phyloP scores from a whole-genome alignment of 2,888 invertebrate species.

The Sicus ferrugineus region DNA sequence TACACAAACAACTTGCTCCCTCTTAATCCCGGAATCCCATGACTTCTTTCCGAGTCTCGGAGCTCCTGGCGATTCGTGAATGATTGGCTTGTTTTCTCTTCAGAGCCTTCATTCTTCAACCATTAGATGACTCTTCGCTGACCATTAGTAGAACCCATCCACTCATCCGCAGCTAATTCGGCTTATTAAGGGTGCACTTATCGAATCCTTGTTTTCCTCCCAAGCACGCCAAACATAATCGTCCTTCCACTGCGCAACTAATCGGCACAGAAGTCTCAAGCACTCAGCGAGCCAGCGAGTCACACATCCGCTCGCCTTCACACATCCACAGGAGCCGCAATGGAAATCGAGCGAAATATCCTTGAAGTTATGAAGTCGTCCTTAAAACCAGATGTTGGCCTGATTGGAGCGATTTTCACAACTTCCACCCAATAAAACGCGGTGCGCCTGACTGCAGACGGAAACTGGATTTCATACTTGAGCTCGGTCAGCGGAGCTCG shows the following conservation, averaged over 20 bases:
- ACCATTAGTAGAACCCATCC: no score
- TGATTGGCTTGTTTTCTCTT: neutral
- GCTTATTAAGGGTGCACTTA: neutral
- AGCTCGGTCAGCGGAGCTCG: conserved; percentile 16
- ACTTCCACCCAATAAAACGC: conserved; percentile 32
- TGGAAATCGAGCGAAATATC: conserved; percentile 31
- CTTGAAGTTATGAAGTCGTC: conserved; percentile 33
- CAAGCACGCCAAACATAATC: neutral
- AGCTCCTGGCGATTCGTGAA: no score
- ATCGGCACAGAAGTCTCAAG: neutral
- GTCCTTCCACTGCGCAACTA: no score
- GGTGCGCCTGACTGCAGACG: conserved; percentile 13
- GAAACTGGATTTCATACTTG: conserved; percentile 31
- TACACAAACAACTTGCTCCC: no score
- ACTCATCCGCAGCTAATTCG: no score
- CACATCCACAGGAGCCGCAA: neutral
- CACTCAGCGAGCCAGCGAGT: neutral
- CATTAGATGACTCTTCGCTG: neutral
- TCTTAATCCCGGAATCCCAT: no score
- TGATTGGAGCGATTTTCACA: conserved; percentile 31
- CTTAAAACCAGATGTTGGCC: conserved; percentile 33
- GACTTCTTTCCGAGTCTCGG: no score
- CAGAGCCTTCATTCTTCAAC: neutral
- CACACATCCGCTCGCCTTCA: neutral
- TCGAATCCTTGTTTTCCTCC: neutral